Conservation (phyloP, 2,797 vertebrate genomes). For the Tragelaphus oryx region DNA sequence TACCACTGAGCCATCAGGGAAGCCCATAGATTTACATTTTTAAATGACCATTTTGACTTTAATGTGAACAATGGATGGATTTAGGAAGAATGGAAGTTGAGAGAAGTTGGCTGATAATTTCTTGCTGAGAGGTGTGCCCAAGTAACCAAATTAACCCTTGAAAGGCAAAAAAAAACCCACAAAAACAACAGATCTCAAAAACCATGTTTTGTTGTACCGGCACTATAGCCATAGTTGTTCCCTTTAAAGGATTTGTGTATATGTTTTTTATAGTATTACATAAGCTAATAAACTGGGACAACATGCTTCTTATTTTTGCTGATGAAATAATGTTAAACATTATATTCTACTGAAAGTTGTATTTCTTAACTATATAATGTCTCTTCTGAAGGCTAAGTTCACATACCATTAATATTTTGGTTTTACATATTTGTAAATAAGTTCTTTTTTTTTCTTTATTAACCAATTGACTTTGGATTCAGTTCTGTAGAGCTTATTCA, state of each 20-base stretch:
- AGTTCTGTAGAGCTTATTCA: background rate
- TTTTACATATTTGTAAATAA: conserved; percentile 26
- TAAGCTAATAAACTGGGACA: background rate
- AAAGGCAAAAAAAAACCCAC: background rate
- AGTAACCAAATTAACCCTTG: background rate
- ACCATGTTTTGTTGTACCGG: background rate
- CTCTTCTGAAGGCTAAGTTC: background rate
- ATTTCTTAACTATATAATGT: background rate
- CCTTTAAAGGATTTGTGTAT: background rate
- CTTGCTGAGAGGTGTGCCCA: background rate
- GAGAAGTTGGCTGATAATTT: conserved; percentile 8
- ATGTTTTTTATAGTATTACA: background rate
- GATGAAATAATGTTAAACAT: background rate
- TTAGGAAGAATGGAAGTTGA: background rate
- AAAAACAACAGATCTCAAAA: background rate
- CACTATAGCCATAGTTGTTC: background rate
- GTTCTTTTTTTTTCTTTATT: conserved; percentile 24
- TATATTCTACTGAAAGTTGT: background rate
- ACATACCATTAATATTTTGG: background rate
- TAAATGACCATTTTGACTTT: background rate
- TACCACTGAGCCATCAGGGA: background rate
- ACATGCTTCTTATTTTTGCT: background rate
- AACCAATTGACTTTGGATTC: background rate
- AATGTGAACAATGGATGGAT: background rate
- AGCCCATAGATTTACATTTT: background rate